Evolutionary conservation across 1,140 invertebrate species (phyloP).

Genomic region (Brachionus manjavacas): DNA sequence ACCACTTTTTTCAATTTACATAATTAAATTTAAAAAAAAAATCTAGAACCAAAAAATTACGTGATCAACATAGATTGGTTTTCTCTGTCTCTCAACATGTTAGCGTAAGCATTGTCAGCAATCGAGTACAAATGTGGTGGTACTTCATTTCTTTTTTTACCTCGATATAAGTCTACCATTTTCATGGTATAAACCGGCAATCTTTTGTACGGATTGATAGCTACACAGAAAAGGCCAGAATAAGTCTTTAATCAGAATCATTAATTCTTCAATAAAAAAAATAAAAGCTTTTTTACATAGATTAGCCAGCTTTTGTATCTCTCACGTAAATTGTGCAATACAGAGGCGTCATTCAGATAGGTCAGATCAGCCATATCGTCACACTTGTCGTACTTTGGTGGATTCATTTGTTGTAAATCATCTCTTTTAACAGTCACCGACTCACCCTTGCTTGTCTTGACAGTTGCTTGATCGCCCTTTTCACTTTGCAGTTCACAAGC

Average conservation of each 20-base stretch:
- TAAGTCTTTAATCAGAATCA: slow-evolving; percentile 79
- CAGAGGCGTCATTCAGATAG: slow-evolving; percentile 98
- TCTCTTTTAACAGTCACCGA: slow-evolving; percentile 86
- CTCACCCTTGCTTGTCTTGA: slow-evolving; percentile 61
- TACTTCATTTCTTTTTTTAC: slow-evolving; percentile 97
- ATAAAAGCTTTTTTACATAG: slow-evolving; percentile 73
- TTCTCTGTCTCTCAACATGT: slow-evolving; percentile 72
- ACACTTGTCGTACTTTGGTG: slow-evolving; percentile 97
- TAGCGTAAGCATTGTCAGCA: slow-evolving; percentile 97
- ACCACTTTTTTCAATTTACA: slow-evolving; percentile 52
- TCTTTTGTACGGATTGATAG: slow-evolving; percentile 99
- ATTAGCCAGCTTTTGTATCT: slow-evolving; percentile 95
- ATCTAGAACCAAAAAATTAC: slow-evolving; percentile 57
- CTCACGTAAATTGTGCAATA: slow-evolving; percentile 95
- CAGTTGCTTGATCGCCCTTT: slow-evolving; percentile 93
- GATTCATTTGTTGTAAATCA: slow-evolving; percentile 92
- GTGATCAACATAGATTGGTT: slow-evolving; percentile 57
- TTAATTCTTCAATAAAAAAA: not conserved
- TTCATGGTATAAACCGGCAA: slow-evolving; percentile 96
- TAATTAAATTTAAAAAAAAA: not conserved
- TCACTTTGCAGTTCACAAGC: slow-evolving; percentile 94
- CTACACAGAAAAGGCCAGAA: slow-evolving; percentile 98
- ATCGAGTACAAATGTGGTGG: slow-evolving; percentile 99
- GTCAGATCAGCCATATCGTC: slow-evolving; percentile 99
- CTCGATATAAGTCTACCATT: slow-evolving; percentile 93